Conservation (phyloP, 2,888 invertebrate species). For the Patella depressa region DNA sequence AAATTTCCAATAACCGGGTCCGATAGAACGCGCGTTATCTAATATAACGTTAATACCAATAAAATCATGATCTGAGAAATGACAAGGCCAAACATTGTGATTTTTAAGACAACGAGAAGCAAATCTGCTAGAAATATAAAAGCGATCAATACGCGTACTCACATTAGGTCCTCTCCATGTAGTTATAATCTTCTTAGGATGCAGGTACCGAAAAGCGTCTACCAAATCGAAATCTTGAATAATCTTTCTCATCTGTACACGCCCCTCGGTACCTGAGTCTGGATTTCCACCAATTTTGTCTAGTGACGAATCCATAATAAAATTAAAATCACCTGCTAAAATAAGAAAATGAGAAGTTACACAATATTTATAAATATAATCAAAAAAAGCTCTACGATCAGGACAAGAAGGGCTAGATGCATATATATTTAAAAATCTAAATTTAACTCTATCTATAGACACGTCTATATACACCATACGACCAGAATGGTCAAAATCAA, state of each 20-base stretch:
- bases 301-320: constrained; percentile 21
- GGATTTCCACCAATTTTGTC: constrained; percentile 31
- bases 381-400: constrained; percentile 29
- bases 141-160: too few species aligned
- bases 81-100: constrained; percentile 13
- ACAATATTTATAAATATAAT: constrained; percentile 18
- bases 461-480: constrained; percentile 18
- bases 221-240: constrained; percentile 25
- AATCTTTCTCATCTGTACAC: constrained; percentile 20
- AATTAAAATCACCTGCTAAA: constrained; percentile 34
- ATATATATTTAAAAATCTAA: constrained; percentile 22
- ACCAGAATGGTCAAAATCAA: constrained; percentile 23
- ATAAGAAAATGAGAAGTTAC: constrained; percentile 10
- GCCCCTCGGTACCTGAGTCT: constrained; percentile 19
- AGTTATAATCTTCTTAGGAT: constrained; percentile 16
- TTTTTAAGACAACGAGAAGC: background rate
- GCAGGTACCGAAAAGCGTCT: constrained; percentile 21
- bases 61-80: constrained; percentile 7
- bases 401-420: constrained; percentile 16
- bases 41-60: background rate
- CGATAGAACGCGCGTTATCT: background rate
- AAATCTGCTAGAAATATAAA: too few species aligned
- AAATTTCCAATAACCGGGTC: background rate
- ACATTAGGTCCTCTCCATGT: background rate
- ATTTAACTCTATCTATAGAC: background rate